phyloP scores from a whole-genome alignment of 2,113 vertebrate species.

The Equus quagga region DNA sequence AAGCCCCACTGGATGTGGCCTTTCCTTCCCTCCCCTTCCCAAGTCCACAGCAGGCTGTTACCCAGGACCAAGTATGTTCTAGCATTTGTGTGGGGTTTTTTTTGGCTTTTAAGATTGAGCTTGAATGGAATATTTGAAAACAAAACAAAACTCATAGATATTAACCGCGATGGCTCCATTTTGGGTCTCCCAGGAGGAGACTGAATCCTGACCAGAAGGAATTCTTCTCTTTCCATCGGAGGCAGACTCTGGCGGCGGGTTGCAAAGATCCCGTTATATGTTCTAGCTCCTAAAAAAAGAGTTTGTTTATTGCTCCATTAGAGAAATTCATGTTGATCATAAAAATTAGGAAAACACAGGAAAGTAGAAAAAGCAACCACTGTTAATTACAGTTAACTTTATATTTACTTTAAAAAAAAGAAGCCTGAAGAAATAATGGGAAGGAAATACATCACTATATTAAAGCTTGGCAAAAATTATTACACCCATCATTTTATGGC shows the following conservation, averaged over 20 bases:
- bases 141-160: neutral
- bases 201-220: neutral
- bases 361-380: neutral
- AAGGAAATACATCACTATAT: neutral
- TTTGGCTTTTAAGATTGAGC: neutral
- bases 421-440: neutral
- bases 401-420: neutral
- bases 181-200: neutral
- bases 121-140: neutral
- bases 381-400: neutral
- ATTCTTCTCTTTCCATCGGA: too few species aligned
- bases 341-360: constrained; percentile 28
- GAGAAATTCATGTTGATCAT: neutral
- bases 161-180: neutral
- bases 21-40: neutral
- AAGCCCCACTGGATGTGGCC: accelerated
- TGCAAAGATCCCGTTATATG: neutral
- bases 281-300: neutral
- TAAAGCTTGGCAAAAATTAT: neutral
- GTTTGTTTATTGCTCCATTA: neutral
- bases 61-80: neutral
- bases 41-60: too few species aligned
- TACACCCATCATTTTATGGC: neutral
- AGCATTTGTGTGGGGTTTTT: neutral
- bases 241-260: accelerated